Percentiles rank a stretch among this genome's conserved stretches.
These are phyloP conservation scores for Manis pentadactyla DNA, from an alignment of 2,797 vertebrate species.

Conservation along the genomic window DNA sequence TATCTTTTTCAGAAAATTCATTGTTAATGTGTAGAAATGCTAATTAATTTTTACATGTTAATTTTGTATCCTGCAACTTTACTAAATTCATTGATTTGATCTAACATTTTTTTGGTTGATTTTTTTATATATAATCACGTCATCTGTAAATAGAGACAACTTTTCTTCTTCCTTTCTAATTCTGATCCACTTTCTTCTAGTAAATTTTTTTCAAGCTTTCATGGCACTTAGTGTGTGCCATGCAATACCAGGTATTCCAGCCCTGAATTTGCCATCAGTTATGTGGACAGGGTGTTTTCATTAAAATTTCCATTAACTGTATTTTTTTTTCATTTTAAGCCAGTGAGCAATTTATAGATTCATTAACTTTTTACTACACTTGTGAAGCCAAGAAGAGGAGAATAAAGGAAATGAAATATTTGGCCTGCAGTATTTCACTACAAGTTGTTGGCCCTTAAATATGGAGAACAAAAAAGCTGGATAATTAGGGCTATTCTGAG, in stretches of 20 bases:
- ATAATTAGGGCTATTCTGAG: neutral
- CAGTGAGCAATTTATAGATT: conserved; percentile 81
- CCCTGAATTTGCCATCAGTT: conserved; percentile 59
- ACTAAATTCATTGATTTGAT: neutral
- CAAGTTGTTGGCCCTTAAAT: conserved; percentile 62
- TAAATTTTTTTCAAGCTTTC: neutral
- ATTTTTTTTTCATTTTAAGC: conserved; percentile 60
- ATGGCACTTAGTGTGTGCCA: neutral
- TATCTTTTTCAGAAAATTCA: neutral
- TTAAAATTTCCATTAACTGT: conserved; percentile 83
- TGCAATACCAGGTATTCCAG: neutral
- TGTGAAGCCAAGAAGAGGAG: conserved; percentile 72
- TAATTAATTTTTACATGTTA: neutral
- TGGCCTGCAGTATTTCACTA: conserved; percentile 52
- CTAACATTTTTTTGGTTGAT: neutral
- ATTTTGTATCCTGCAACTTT: neutral
- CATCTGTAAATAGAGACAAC: neutral
- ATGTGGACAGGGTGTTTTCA: conserved; percentile 59
- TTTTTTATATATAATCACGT: neutral
- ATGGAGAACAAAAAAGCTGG: neutral
- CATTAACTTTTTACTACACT: conserved; percentile 82
- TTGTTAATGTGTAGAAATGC: neutral
- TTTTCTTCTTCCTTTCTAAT: neutral
- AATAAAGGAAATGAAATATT: conserved; percentile 79
- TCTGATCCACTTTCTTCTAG: neutral